Evolutionary conservation across 2,113 vertebrate genomes (phyloP).

Genomic region (Nipponia nippon): DNA sequence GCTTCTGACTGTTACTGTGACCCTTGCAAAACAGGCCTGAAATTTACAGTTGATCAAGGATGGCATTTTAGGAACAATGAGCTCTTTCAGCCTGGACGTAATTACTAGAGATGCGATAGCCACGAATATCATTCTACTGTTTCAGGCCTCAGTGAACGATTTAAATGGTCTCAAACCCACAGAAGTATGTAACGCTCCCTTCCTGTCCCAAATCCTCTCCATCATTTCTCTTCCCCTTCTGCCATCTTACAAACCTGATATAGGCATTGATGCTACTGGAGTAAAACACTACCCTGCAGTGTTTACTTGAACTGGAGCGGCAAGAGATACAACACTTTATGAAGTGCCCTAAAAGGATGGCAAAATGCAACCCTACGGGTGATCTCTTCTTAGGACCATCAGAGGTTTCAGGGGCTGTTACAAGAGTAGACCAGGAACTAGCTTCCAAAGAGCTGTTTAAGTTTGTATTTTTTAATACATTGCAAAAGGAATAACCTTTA

Average conservation of each 20-base stretch:
- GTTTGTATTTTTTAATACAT: neutral
- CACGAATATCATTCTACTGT: neutral
- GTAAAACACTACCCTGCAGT: neutral
- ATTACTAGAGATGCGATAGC: neutral
- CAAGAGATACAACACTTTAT: neutral
- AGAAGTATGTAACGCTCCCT: neutral
- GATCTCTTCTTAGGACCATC: neutral
- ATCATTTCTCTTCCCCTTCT: neutral
- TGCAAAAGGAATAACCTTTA: neutral
- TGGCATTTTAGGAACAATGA: slow-evolving; percentile 15
- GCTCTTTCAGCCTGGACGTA: slow-evolving; percentile 2
- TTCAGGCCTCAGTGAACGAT: neutral
- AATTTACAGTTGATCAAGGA: slow-evolving; percentile 25
- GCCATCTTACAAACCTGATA: neutral
- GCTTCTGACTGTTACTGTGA: neutral
- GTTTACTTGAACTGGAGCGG: neutral
- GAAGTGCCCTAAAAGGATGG: neutral
- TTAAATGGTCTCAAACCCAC: neutral
- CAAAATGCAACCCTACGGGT: neutral
- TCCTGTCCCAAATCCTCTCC: neutral
- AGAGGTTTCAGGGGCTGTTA: neutral
- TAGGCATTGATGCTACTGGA: neutral
- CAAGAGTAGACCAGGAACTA: neutral
- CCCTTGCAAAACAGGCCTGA: slow-evolving; percentile 20
- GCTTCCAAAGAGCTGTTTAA: neutral